Conservation (phyloP, 2,797 vertebrate species). For the Brachyalestes nurse region DNA sequence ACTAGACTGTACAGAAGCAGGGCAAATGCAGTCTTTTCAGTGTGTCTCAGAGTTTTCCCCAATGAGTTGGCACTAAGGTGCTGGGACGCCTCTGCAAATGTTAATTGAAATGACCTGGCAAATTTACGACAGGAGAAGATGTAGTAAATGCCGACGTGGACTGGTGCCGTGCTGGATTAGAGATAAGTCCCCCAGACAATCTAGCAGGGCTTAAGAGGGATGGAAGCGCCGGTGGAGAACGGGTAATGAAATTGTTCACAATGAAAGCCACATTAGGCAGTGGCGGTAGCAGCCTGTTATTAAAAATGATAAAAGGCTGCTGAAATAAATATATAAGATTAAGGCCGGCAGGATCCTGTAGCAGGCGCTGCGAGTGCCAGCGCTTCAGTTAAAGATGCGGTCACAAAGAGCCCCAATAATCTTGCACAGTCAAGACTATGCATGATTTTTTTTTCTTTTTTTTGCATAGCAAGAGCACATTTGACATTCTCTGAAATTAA, state of each 20-base stretch:
- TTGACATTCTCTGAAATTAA: background rate
- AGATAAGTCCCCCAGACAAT: slow-evolving; percentile 51
- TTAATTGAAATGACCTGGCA: slow-evolving; percentile 61
- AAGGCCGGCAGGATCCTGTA: slow-evolving; percentile 13
- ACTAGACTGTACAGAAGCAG: slow-evolving; percentile 37
- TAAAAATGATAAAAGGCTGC: slow-evolving; percentile 49
- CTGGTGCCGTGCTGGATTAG: slow-evolving; percentile 39
- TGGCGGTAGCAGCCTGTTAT: slow-evolving; percentile 44
- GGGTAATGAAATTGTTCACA: slow-evolving; percentile 56
- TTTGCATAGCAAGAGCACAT: background rate
- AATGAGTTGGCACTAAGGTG: slow-evolving; percentile 7
- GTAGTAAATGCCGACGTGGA: slow-evolving; percentile 42
- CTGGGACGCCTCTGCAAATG: slow-evolving; percentile 55
- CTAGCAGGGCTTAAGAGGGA: slow-evolving; percentile 48
- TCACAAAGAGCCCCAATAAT: slow-evolving; percentile 9
- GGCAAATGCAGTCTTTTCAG: slow-evolving; percentile 49
- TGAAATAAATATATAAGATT: slow-evolving; percentile 47
- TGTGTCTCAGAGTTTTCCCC: slow-evolving; percentile 26
- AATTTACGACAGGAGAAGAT: slow-evolving; percentile 52
- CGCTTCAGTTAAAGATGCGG: slow-evolving; percentile 23
- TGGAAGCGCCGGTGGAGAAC: slow-evolving; percentile 47
- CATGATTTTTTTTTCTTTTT: background rate
- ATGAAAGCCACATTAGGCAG: slow-evolving; percentile 50
- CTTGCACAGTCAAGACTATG: background rate
- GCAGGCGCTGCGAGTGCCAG: slow-evolving; percentile 19